Conservation (phyloP, 2,113 vertebrate genomes). For the Perccottus glenii region DNA sequence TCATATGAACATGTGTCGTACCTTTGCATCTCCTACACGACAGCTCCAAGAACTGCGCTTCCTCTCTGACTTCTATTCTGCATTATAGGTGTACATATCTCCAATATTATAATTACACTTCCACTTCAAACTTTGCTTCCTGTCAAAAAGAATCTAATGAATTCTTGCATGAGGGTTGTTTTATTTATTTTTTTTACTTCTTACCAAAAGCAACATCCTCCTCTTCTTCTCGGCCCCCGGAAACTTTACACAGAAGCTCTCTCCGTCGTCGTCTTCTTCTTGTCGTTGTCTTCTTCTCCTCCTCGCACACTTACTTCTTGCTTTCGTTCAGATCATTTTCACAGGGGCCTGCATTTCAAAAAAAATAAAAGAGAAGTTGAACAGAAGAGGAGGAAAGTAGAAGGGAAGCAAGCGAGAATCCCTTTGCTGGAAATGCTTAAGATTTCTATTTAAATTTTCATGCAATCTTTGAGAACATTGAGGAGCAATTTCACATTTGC, state of each 20-base stretch:
- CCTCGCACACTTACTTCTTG: constrained; percentile 64
- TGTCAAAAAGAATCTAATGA: constrained; percentile 72
- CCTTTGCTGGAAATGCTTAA: constrained; percentile 81
- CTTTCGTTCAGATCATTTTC: constrained; percentile 79
- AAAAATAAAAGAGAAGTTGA: constrained; percentile 39
- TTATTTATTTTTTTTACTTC: neutral
- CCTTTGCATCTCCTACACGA: constrained; percentile 43
- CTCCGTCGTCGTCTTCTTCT: neutral
- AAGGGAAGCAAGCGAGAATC: constrained; percentile 22
- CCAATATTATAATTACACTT: constrained; percentile 69
- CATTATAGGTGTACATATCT: constrained; percentile 69
- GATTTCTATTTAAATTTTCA: constrained; percentile 84
- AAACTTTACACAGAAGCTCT: constrained; percentile 71
- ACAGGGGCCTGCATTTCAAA: constrained; percentile 76
- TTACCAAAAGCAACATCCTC: constrained; percentile 68
- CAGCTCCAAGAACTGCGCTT: neutral
- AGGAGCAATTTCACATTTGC: constrained; percentile 85
- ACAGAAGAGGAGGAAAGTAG: constrained; percentile 21
- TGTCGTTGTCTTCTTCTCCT: constrained; percentile 41
- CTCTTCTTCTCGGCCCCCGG: constrained; percentile 28
- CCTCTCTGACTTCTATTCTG: constrained; percentile 43
- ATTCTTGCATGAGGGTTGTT: constrained; percentile 72
- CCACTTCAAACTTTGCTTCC: constrained; percentile 73
- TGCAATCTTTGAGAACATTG: constrained; percentile 85
- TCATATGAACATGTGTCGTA: constrained; percentile 32